phyloP scores from a whole-genome alignment of 2,797 vertebrate species.

The Limnodromus scolopaceus region DNA sequence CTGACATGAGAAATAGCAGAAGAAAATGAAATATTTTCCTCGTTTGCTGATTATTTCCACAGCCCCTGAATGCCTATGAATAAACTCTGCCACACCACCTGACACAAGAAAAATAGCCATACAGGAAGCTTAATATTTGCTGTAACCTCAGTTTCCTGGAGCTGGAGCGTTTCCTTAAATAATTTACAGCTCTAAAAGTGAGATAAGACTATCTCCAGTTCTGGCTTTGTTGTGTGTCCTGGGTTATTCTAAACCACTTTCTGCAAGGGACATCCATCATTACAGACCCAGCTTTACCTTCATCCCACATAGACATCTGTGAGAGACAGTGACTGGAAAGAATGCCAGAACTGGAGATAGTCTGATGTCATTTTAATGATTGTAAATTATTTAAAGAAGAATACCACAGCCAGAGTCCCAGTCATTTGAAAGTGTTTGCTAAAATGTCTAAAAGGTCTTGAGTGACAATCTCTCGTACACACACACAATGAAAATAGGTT shows the following conservation, averaged over 20 bases:
- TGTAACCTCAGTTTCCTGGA: slow-evolving; percentile 67
- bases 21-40: slow-evolving; percentile 53
- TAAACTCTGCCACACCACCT: slow-evolving; percentile 47
- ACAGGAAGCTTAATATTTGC: slow-evolving; percentile 70
- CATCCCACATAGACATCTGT: slow-evolving; percentile 42
- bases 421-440: slow-evolving; percentile 28
- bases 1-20: slow-evolving; percentile 21
- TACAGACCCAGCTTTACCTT: slow-evolving; percentile 38
- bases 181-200: slow-evolving; percentile 66
- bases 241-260: slow-evolving; percentile 39
- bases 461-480: not conserved
- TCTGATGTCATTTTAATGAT: slow-evolving; percentile 59
- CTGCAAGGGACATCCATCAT: not conserved
- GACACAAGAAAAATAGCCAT: slow-evolving; percentile 66
- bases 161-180: slow-evolving; percentile 52
- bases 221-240: slow-evolving; percentile 2
- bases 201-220: slow-evolving; percentile 62
- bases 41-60: slow-evolving; percentile 59
- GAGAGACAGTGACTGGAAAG: slow-evolving; percentile 31
- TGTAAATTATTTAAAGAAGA: slow-evolving; percentile 60
- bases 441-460: slow-evolving; percentile 23
- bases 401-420: not conserved
- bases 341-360: slow-evolving; percentile 43
- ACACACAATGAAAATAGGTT: not conserved
- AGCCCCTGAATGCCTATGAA: slow-evolving; percentile 28